Percentiles rank a stretch among this genome's conserved stretches.
Evolutionary conservation across 2,797 vertebrate genomes (phyloP).

Genomic region (Meriones psammophilus): DNA sequence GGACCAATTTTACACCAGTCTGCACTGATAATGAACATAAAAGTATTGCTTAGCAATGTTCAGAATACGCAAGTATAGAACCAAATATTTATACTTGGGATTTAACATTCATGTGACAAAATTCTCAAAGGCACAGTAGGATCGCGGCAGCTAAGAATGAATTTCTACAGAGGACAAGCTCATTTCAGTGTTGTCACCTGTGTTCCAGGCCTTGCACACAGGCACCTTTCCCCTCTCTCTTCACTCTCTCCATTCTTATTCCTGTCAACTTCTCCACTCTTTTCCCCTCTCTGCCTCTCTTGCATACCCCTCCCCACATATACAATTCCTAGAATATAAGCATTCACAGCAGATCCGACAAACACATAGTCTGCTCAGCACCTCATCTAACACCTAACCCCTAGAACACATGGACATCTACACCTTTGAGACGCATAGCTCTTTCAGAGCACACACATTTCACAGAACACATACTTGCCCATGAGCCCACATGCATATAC

Average conservation of each 20-base stretch:
- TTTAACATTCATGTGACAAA: neutral
- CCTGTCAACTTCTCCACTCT: neutral
- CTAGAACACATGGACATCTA: neutral
- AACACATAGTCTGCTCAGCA: neutral
- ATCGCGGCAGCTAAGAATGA: neutral
- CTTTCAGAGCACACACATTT: neutral
- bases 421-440: neutral
- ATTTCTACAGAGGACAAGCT: neutral
- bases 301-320: too few relatives aligned
- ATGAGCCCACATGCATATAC: fast-evolving
- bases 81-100: neutral
- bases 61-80: neutral
- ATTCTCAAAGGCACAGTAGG: neutral
- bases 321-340: neutral
- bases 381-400: neutral
- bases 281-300: too few relatives aligned
- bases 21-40: neutral
- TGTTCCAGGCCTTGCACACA: fast-evolving
- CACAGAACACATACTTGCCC: neutral
- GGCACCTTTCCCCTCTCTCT: neutral
- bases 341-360: neutral
- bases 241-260: neutral
- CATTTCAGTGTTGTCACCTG: neutral
- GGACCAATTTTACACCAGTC: neutral
- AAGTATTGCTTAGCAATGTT: neutral